Percentiles rank a stretch among this genome's conserved stretches.
phyloP scores from a whole-genome alignment of 2,888 invertebrate species.

The Drosophila limbata region DNA sequence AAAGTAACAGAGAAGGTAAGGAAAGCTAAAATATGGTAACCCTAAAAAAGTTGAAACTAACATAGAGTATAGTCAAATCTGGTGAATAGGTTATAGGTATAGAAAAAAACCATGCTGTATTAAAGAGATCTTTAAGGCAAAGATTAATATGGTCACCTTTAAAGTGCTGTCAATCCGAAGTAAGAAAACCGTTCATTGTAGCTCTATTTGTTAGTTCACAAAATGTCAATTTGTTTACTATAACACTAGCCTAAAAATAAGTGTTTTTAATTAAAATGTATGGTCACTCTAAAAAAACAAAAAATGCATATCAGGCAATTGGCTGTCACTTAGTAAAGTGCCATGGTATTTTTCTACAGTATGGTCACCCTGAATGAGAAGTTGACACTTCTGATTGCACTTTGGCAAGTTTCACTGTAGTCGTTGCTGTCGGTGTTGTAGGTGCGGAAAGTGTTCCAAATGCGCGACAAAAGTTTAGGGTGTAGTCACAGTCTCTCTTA shows the following conservation, averaged over 20 bases:
- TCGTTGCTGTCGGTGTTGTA: slow-evolving; percentile 55
- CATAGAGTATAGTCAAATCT: background rate
- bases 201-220: background rate
- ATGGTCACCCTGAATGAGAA: background rate
- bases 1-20: background rate
- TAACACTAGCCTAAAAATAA: too few species aligned
- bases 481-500: slow-evolving; percentile 53
- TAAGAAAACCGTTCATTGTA: background rate
- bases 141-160: background rate
- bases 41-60: background rate
- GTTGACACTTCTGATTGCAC: background rate
- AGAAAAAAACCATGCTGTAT: background rate
- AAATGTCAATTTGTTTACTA: too few species aligned
- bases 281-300: background rate
- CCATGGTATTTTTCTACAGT: background rate
- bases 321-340: background rate
- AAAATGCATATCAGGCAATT: background rate
- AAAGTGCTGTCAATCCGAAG: background rate
- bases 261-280: too few species aligned
- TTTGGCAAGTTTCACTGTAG: slow-evolving; percentile 16
- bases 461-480: slow-evolving; percentile 68
- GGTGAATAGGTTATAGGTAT: too few species aligned
- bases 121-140: background rate
- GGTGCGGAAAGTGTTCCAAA: slow-evolving; percentile 80
- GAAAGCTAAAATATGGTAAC: too few species aligned